Percentiles rank a stretch among this genome's conserved stretches.
Evolutionary conservation across 2,113 vertebrate genomes (phyloP).

Genomic region (Litocranius walleri): DNA sequence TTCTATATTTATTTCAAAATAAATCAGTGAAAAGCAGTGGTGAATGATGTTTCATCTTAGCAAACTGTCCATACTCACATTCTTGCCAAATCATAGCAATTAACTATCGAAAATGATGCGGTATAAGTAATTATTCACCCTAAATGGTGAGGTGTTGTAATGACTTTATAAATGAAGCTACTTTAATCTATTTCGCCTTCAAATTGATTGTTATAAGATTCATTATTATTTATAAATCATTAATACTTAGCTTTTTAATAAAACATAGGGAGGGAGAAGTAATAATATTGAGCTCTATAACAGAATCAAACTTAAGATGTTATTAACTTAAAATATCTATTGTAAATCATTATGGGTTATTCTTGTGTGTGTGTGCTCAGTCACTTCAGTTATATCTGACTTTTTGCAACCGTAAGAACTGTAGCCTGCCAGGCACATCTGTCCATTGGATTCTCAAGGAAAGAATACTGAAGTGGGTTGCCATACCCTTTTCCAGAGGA

Average conservation of each 20-base stretch:
- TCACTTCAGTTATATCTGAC: neutral
- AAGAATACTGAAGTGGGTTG: neutral
- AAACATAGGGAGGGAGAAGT: neutral
- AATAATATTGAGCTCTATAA: neutral
- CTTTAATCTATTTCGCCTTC: neutral
- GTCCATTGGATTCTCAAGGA: neutral
- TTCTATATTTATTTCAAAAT: neutral
- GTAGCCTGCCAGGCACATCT: neutral
- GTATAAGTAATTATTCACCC: neutral
- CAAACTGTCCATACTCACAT: neutral
- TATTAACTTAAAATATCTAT: neutral
- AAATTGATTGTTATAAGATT: neutral
- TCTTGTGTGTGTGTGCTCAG: neutral
- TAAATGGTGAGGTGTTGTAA: neutral
- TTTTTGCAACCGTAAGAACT: neutral
- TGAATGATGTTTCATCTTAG: neutral
- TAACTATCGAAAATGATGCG: neutral
- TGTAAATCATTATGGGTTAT: neutral
- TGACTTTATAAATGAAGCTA: conserved; percentile 39
- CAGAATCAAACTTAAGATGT: neutral
- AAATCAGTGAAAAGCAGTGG: neutral
- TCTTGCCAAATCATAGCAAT: neutral
- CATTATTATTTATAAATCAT: conserved; percentile 11
- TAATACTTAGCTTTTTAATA: neutral
- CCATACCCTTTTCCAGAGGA: neutral